Conservation (phyloP, 2,797 vertebrate genomes). For the Anabas testudineus region DNA sequence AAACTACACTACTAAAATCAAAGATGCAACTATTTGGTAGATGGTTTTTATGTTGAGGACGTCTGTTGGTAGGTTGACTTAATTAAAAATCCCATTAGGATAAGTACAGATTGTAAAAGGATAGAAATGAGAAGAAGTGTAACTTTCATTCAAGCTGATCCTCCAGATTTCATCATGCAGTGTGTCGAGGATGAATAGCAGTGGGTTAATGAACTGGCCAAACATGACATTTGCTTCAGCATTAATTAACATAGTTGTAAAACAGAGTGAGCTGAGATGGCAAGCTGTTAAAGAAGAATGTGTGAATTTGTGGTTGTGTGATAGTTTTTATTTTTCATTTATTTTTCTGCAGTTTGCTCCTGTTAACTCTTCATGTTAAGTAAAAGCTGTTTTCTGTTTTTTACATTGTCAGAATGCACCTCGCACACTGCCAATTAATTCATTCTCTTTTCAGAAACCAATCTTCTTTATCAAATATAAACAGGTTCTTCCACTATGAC, state of each 20-base stretch:
- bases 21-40: conserved; percentile 70
- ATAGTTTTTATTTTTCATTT: too few relatives aligned
- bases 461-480: conserved; percentile 52
- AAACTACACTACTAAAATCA: conserved; percentile 69
- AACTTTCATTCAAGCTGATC: conserved; percentile 67
- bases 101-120: conserved; percentile 52
- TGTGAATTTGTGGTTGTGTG: conserved; percentile 17
- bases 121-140: conserved; percentile 45
- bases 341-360: conserved; percentile 5
- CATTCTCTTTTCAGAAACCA: conserved; percentile 47
- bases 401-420: conserved; percentile 46
- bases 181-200: conserved; percentile 56
- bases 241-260: conserved; percentile 67
- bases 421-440: conserved; percentile 55
- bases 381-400: conserved; percentile 38
- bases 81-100: conserved; percentile 75
- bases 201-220: conserved; percentile 64
- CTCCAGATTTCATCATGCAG: conserved; percentile 66
- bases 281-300: conserved; percentile 38
- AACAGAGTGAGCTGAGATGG: conserved; percentile 40
- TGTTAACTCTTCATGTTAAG: conserved; percentile 18
- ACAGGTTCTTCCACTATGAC: conserved; percentile 46
- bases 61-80: conserved; percentile 71
- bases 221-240: conserved; percentile 56
- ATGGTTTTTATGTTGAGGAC: conserved; percentile 76